Evolutionary conservation across 2,113 vertebrate species (phyloP).

Genomic region (Mastomys natalensis): DNA sequence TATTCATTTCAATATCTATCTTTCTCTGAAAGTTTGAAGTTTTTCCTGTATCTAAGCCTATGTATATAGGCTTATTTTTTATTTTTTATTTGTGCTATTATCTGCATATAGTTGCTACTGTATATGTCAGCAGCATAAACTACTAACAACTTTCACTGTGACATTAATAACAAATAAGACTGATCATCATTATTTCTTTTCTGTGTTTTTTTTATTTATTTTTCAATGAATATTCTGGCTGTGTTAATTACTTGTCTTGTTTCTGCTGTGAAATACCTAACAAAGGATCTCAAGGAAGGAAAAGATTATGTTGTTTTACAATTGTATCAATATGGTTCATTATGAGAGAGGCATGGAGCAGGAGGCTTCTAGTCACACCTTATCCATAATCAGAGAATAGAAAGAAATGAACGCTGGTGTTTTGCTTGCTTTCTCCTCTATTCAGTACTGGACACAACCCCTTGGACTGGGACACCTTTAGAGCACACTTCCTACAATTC

Average conservation of each 20-base stretch:
- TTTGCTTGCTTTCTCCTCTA: not conserved
- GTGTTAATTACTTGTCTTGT: not conserved
- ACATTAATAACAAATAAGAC: not conserved
- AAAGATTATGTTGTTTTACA: not conserved
- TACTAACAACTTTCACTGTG: not conserved
- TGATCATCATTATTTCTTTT: not conserved
- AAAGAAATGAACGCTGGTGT: not conserved
- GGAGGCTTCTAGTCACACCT: not conserved
- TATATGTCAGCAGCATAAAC: not conserved
- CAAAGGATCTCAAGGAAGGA: not conserved
- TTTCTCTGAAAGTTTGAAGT: not conserved
- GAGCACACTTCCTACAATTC: not conserved
- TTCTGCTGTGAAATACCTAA: not conserved
- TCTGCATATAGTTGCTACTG: not conserved
- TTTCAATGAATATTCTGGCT: not conserved
- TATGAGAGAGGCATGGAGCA: not conserved
- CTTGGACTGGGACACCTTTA: not conserved
- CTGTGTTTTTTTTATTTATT: not conserved
- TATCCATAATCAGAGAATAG: not conserved
- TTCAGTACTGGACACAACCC: not conserved
- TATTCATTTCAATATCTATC: not conserved
- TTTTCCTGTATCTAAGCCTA: not conserved
- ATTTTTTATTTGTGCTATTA: not conserved
- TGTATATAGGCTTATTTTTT: not conserved
- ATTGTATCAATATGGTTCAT: not conserved